Evolutionary conservation across 2,113 vertebrate genomes (phyloP).

Genomic region (Dipodomys stephensi): DNA sequence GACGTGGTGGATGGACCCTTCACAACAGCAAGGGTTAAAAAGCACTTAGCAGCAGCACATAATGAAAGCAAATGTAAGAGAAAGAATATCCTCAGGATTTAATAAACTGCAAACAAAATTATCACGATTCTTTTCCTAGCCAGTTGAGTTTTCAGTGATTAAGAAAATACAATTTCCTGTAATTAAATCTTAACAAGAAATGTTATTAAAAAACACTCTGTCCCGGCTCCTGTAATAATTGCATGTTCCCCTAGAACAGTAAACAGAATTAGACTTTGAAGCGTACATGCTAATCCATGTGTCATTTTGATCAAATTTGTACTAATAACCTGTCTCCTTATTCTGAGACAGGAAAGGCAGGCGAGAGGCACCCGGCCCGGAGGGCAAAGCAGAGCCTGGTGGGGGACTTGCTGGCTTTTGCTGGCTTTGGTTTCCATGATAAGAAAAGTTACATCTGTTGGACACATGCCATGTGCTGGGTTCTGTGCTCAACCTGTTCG

Average conservation of each 20-base stretch:
- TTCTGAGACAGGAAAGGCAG: conserved; percentile 78
- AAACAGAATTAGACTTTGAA: conserved; percentile 90
- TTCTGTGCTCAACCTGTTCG: not conserved
- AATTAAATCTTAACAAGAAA: conserved; percentile 94
- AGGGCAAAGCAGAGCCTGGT: not conserved
- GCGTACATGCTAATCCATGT: conserved; percentile 87
- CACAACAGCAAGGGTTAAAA: conserved; percentile 83
- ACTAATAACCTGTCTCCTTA: conserved; percentile 87
- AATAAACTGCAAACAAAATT: conserved; percentile 90
- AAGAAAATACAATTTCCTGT: conserved; percentile 92
- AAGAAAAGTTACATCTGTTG: not conserved
- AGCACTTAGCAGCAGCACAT: conserved; percentile 85
- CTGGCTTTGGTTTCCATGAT: not conserved
- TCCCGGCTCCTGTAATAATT: conserved; percentile 90
- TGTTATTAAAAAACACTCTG: conserved; percentile 91
- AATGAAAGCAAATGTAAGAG: conserved; percentile 86
- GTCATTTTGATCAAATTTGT: conserved; percentile 90
- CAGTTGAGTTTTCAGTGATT: conserved; percentile 91
- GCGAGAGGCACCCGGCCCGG: not conserved
- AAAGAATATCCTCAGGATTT: conserved; percentile 90
- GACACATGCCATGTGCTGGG: not conserved
- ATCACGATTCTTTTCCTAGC: conserved; percentile 88
- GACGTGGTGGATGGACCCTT: conserved; percentile 29
- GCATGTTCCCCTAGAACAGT: conserved; percentile 89
- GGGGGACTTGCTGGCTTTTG: not conserved